A percentile compares a stretch with the other conserved stretches of the same genome.
phyloP scores from a whole-genome alignment of 2,888 invertebrate species.

The Synergus laeviventris region DNA sequence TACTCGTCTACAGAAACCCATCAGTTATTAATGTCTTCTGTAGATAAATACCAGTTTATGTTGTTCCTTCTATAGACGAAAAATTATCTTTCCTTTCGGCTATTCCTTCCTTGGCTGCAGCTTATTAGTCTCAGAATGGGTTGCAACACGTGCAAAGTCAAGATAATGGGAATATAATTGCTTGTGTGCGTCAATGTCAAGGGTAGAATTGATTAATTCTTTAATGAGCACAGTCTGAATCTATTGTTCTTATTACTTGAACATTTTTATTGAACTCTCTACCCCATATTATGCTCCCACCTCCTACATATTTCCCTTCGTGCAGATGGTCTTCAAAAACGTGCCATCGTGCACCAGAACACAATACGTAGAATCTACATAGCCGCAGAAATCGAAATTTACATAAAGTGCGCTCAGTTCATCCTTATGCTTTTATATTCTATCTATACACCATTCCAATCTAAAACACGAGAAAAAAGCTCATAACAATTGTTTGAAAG shows the following conservation, averaged over 20 bases:
- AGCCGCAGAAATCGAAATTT: not conserved
- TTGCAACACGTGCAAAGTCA: constrained; percentile 50
- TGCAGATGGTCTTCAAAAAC: not conserved
- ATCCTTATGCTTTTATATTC: not conserved
- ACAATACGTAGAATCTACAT: not conserved
- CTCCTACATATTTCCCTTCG: not conserved
- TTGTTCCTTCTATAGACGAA: no score
- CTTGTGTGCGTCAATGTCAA: constrained; percentile 5
- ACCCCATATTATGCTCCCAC: not conserved
- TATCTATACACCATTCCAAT: not conserved
- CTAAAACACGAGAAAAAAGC: not conserved
- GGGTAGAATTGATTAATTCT: not conserved
- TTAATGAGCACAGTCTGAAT: no score
- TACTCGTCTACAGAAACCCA: no score
- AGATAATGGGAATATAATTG: constrained; percentile 55
- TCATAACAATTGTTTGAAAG: not conserved
- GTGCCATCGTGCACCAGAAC: not conserved
- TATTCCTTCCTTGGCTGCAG: no score
- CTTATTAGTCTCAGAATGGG: not conserved
- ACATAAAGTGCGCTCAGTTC: not conserved
- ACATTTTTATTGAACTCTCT: not conserved
- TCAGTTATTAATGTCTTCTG: no score
- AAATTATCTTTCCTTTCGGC: no score
- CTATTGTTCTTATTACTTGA: not conserved
- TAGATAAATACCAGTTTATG: no score